Evolutionary conservation across 2,113 vertebrate genomes (phyloP).

Genomic region (Anseranas semipalmata): DNA sequence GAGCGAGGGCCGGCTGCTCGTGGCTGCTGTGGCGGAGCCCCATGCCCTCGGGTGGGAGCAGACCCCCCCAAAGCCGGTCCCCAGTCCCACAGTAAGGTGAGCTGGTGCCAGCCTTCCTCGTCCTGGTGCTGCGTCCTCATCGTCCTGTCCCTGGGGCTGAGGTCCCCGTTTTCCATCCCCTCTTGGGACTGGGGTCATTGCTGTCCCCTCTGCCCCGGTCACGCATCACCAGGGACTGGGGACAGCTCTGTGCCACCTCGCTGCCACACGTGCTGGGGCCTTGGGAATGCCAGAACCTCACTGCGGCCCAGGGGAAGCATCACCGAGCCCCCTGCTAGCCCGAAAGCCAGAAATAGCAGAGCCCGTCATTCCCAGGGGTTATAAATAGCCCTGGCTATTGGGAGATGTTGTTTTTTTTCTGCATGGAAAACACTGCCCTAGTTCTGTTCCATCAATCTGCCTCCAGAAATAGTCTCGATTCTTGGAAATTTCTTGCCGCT

Average conservation of each 20-base stretch:
- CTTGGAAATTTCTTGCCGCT: slow-evolving; percentile 42
- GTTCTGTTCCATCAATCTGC: slow-evolving; percentile 70
- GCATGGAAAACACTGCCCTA: slow-evolving; percentile 74
- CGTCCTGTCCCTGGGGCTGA: not conserved
- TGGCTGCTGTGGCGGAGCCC: not conserved
- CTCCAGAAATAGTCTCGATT: slow-evolving; percentile 77
- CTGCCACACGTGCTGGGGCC: not conserved
- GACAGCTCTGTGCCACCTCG: not conserved
- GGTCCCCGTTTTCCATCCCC: not conserved
- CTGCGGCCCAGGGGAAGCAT: fast-evolving
- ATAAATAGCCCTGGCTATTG: slow-evolving; percentile 78
- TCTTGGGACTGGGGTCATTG: not conserved
- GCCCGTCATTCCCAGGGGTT: slow-evolving; percentile 82
- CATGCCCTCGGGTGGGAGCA: not conserved
- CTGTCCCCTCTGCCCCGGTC: not conserved
- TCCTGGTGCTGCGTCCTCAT: not conserved
- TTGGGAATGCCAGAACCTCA: not conserved
- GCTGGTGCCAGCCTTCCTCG: not conserved
- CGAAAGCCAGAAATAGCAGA: slow-evolving; percentile 72
- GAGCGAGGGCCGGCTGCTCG: not conserved
- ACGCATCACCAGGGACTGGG: not conserved
- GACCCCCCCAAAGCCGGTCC: not conserved
- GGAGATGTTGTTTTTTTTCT: slow-evolving; percentile 76
- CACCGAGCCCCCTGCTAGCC: not conserved
- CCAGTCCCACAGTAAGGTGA: not conserved